A percentile compares a stretch with the other conserved stretches of the same genome.
phyloP scores from a whole-genome alignment of 2,888 invertebrate genomes.

The Sicus ferrugineus region DNA sequence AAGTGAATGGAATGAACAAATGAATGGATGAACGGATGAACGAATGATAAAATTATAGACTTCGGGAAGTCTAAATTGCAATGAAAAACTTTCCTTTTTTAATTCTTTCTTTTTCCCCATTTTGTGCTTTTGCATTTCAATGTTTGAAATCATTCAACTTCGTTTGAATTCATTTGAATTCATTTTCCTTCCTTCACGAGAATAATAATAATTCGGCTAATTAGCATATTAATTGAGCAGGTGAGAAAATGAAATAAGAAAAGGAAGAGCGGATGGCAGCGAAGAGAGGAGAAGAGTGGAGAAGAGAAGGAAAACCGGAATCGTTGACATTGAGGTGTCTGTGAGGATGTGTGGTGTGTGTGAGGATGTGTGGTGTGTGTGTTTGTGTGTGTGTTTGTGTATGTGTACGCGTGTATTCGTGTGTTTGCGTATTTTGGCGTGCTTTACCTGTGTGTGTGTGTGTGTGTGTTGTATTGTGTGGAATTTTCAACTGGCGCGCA shows the following conservation, averaged over 20 bases:
- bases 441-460: not conserved
- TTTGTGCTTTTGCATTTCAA: not conserved
- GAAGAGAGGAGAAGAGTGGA: not conserved
- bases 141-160: not conserved
- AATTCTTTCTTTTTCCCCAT: conserved; percentile 7
- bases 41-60: not conserved
- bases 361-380: not conserved
- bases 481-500: not conserved
- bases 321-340: not conserved
- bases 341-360: not conserved
- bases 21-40: not conserved
- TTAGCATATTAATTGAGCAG: conserved; percentile 9
- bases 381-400: not conserved
- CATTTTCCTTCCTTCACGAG: not conserved
- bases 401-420: not conserved
- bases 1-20: not conserved
- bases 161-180: not conserved
- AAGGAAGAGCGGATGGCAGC: not conserved
- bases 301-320: not conserved
- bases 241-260: not conserved
- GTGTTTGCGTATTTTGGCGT: not conserved
- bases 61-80: not conserved
- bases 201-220: conserved; percentile 3
- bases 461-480: too few relatives aligned
- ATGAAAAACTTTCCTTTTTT: too few relatives aligned